Percentiles rank a stretch among this genome's conserved stretches.
These are phyloP conservation scores for Paracyclopina nana DNA, from an alignment of 1,140 invertebrate species.

Conservation along the genomic window DNA sequence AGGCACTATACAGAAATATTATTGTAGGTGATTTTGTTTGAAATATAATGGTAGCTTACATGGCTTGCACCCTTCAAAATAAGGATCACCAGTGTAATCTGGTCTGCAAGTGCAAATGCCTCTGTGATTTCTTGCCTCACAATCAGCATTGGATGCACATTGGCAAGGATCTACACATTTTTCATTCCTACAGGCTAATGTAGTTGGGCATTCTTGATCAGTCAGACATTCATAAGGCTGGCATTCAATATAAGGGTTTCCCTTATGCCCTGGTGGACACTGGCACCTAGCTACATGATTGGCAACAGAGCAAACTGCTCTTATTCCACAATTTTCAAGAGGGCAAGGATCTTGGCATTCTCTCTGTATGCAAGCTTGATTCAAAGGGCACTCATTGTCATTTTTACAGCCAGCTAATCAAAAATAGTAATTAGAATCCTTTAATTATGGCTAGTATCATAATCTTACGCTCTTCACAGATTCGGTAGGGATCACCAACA, in stretches of 20 bases:
- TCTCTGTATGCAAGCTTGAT: slow-evolving; percentile 59
- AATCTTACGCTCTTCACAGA: slow-evolving; percentile 30
- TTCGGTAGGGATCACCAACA: slow-evolving; percentile 53
- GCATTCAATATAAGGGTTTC: slow-evolving; percentile 13
- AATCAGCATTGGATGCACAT: slow-evolving; percentile 24
- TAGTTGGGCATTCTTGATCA: slow-evolving; percentile 20
- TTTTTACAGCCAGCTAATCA: slow-evolving; percentile 54
- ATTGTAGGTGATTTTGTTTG: slow-evolving; percentile 13
- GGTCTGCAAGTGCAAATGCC: slow-evolving; percentile 31
- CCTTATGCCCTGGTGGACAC: slow-evolving; percentile 10
- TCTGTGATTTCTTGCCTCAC: slow-evolving; percentile 42
- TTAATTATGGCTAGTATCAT: background rate
- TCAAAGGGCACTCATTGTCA: slow-evolving; percentile 58
- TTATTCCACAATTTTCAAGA: slow-evolving; percentile 55
- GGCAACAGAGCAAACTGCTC: slow-evolving; percentile 46
- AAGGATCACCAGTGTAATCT: slow-evolving; percentile 32
- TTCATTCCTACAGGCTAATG: slow-evolving; percentile 19
- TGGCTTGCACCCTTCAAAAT: background rate
- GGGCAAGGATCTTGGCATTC: slow-evolving; percentile 60
- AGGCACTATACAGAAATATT: slow-evolving; percentile 15
- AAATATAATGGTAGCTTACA: background rate
- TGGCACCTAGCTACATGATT: slow-evolving; percentile 14
- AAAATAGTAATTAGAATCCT: slow-evolving; percentile 24
- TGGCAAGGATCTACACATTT: slow-evolving; percentile 21
- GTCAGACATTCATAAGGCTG: slow-evolving; percentile 18